These are phyloP conservation scores for Maccullochella peelii DNA, from an alignment of 2,113 vertebrate genomes.

Conservation along the genomic window DNA sequence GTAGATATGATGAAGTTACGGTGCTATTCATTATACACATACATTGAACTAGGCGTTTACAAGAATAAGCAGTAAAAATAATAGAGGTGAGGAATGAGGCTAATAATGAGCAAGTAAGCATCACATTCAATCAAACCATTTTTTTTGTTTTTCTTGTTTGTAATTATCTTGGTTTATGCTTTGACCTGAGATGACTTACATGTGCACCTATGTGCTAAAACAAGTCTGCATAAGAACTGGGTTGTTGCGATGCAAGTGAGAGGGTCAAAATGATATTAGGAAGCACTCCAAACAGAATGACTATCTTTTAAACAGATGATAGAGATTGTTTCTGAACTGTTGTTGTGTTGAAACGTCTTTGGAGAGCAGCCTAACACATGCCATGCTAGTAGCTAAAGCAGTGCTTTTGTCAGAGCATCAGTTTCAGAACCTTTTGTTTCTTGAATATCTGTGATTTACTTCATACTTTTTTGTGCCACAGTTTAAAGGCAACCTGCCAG, in stretches of 20 bases:
- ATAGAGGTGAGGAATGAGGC: background rate
- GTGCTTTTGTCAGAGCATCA: background rate
- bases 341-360: background rate
- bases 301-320: background rate
- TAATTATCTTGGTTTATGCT: background rate
- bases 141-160: background rate
- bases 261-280: background rate
- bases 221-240: background rate
- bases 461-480: background rate
- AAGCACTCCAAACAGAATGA: background rate
- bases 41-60: background rate
- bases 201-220: background rate
- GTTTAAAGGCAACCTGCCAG: background rate
- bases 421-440: background rate
- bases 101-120: background rate
- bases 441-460: background rate
- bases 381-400: too few relatives aligned
- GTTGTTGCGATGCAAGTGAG: background rate
- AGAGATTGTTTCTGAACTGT: background rate
- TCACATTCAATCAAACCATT: background rate
- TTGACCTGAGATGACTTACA: conserved; percentile 6
- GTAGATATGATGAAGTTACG: background rate
- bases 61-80: background rate
- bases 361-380: background rate
- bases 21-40: background rate